Evolutionary conservation across 1,140 invertebrate species (phyloP).

Genomic region (Gerris buenoi): DNA sequence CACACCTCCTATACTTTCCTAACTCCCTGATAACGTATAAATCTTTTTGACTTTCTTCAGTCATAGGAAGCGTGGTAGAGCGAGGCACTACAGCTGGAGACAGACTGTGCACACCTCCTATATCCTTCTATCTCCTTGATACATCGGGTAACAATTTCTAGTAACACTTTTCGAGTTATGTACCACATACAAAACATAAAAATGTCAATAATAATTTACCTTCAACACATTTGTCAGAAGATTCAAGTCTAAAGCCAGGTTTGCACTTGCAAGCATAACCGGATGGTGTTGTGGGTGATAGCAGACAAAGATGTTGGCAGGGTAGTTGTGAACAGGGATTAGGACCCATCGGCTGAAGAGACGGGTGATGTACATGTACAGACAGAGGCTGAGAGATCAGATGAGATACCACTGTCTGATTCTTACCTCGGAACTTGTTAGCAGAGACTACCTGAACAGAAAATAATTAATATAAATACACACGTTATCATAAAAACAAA

Average conservation of each 20-base stretch:
- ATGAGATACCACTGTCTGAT: slow-evolving; percentile 86
- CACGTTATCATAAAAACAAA: too few species aligned
- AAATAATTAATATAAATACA: too few species aligned
- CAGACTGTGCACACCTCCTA: too few species aligned
- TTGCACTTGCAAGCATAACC: slow-evolving; percentile 83
- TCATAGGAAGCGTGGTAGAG: too few species aligned
- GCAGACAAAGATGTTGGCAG: slow-evolving; percentile 82
- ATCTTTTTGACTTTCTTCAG: too few species aligned
- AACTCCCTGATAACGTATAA: too few species aligned
- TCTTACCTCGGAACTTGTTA: slow-evolving; percentile 77
- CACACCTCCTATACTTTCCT: too few species aligned
- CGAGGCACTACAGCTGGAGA: too few species aligned
- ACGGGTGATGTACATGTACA: slow-evolving; percentile 85
- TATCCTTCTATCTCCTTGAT: too few species aligned
- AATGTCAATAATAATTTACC: slow-evolving; percentile 23
- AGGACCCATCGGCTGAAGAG: slow-evolving; percentile 66
- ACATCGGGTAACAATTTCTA: too few species aligned
- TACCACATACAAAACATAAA: too few species aligned
- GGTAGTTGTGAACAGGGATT: slow-evolving; percentile 68
- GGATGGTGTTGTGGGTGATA: slow-evolving; percentile 51
- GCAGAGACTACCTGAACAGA: slow-evolving; percentile 58
- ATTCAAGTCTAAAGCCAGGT: slow-evolving; percentile 58
- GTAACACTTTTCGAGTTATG: too few species aligned
- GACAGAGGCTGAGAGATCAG: slow-evolving; percentile 85
- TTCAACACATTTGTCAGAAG: slow-evolving; percentile 58